Evolutionary conservation across 2,888 invertebrate genomes (phyloP).

Genomic region (Ormyrus thymus): DNA sequence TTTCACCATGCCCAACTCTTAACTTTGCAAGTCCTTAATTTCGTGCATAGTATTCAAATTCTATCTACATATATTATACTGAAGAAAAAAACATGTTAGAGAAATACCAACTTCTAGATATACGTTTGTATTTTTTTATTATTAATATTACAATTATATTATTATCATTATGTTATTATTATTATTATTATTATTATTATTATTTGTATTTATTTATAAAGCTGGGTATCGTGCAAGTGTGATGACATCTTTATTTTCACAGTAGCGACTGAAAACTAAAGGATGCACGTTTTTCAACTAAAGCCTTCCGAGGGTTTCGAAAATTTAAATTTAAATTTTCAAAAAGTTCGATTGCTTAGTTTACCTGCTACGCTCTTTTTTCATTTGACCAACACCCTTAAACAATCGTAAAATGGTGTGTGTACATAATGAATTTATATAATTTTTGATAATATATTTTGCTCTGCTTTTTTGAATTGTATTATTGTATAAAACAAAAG

Average conservation of each 20-base stretch:
- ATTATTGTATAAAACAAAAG: slow-evolving; percentile 16
- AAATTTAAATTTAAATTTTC: slow-evolving; percentile 2
- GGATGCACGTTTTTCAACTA: not conserved
- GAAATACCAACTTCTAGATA: slow-evolving; percentile 30
- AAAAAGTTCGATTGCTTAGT: not conserved
- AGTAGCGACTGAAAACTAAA: slow-evolving; percentile 4
- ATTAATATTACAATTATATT: slow-evolving; percentile 15
- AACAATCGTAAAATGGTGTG: slow-evolving; percentile 37
- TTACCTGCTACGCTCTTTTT: not conserved
- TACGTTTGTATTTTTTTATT: slow-evolving; percentile 47
- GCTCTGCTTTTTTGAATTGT: slow-evolving; percentile 9
- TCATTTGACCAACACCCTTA: slow-evolving; percentile 1
- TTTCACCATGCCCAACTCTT: slow-evolving; percentile 19
- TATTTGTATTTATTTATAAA: slow-evolving; percentile 57
- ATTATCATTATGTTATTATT: slow-evolving; percentile 48
- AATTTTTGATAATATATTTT: slow-evolving; percentile 3
- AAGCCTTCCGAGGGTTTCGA: slow-evolving; percentile 3
- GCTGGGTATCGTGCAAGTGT: slow-evolving; percentile 57
- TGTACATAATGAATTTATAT: slow-evolving; percentile 50
- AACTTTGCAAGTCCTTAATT: slow-evolving; percentile 19
- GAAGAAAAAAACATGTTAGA: slow-evolving; percentile 31
- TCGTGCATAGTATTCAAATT: slow-evolving; percentile 36
- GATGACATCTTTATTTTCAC: slow-evolving; percentile 51
- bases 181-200: slow-evolving; percentile 46
- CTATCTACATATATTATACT: slow-evolving; percentile 29